Conservation (phyloP, 2,113 vertebrate species). For the Heptranchias perlo region DNA sequence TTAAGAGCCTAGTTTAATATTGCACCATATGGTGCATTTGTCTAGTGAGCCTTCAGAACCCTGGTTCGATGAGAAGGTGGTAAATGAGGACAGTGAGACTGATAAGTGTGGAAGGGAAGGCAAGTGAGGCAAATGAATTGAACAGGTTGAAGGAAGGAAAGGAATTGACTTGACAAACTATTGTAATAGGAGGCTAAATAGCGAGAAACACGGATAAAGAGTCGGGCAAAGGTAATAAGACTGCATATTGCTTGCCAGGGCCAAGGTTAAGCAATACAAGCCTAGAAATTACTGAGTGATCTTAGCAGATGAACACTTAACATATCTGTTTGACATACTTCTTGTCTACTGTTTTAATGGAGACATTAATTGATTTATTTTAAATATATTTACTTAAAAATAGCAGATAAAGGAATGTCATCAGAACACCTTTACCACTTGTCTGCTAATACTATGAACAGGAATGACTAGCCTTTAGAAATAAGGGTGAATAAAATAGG, state of each 20-base stretch:
- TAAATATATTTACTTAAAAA: background rate
- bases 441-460: background rate
- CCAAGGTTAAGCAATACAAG: background rate
- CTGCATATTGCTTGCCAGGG: background rate
- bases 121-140: slow-evolving; percentile 6
- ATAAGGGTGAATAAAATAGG: background rate
- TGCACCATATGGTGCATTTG: background rate
- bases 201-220: background rate
- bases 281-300: too few species aligned
- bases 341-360: too few species aligned
- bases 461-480: background rate
- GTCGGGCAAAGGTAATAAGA: background rate
- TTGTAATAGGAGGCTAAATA: background rate
- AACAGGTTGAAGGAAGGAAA: slow-evolving; percentile 13
- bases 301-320: too few species aligned
- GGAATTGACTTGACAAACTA: slow-evolving; percentile 7
- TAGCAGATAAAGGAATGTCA: background rate
- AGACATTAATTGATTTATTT: background rate
- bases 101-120: slow-evolving; percentile 3
- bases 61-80: background rate
- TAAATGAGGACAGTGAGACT: slow-evolving; percentile 16
- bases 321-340: too few species aligned
- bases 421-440: background rate
- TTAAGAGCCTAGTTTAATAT: background rate
- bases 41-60: background rate